Conservation (phyloP, 1,140 invertebrate genomes). For the Paraescarpia echinospica region DNA sequence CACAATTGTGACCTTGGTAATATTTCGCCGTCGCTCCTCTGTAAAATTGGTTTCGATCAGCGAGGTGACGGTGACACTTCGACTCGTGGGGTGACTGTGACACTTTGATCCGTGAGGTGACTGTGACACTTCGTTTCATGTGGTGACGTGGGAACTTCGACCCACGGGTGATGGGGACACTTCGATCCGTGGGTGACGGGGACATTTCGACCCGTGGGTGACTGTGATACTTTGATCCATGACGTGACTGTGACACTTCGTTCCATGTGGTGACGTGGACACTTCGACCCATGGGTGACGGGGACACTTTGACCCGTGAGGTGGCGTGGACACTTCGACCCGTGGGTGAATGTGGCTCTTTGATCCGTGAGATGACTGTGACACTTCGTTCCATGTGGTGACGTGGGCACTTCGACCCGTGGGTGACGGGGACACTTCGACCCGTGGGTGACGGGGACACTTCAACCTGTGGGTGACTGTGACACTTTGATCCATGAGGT, state of each 20-base stretch:
- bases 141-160: neutral
- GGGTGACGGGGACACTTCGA: neutral
- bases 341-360: neutral
- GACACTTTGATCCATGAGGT: neutral
- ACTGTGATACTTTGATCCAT: neutral
- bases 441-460: neutral
- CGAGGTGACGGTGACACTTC: neutral
- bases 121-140: neutral
- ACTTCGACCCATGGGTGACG: neutral
- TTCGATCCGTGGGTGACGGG: neutral
- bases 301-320: too few species aligned
- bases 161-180: neutral
- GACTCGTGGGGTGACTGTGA: neutral
- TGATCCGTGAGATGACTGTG: too few species aligned
- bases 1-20: too few species aligned
- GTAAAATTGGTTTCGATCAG: too few species aligned
- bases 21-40: too few species aligned
- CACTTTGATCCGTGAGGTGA: neutral
- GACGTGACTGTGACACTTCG: neutral
- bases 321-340: neutral
- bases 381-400: neutral
- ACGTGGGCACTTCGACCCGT: neutral
- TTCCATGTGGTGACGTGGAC: neutral
- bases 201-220: neutral
- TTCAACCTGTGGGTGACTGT: too few species aligned